Conservation (phyloP, 2,888 invertebrate genomes). For the Choreutis nemorana region DNA sequence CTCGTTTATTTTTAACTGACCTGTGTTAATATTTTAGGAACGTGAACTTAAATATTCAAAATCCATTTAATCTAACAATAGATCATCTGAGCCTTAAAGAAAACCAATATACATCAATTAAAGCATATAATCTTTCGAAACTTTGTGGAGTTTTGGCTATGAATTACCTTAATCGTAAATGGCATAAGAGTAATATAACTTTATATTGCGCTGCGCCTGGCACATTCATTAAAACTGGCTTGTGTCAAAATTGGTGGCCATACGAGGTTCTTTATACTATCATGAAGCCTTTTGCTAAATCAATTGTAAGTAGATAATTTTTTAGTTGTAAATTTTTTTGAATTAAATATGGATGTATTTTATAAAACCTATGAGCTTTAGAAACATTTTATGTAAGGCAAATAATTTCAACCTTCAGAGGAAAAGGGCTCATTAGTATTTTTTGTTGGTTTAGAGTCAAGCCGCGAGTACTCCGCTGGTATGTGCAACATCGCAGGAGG, state of each 20-base stretch:
- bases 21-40: slow-evolving; percentile 23
- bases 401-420: not conserved
- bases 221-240: slow-evolving; percentile 82
- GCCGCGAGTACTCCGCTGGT: slow-evolving; percentile 89
- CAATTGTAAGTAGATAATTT: slow-evolving; percentile 69
- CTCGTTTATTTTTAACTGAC: too few relatives aligned
- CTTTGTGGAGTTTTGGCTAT: slow-evolving; percentile 79
- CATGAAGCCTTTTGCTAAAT: slow-evolving; percentile 91
- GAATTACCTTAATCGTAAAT: slow-evolving; percentile 70
- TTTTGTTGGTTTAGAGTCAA: slow-evolving; percentile 74
- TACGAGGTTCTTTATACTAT: slow-evolving; percentile 78
- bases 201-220: slow-evolving; percentile 90
- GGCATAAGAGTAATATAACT: slow-evolving; percentile 72
- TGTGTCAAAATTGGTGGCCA: slow-evolving; percentile 86
- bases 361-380: too few relatives aligned
- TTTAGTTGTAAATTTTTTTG: too few relatives aligned
- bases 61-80: slow-evolving; percentile 45
- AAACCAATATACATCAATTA: slow-evolving; percentile 79
- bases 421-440: not conserved
- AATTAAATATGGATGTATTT: too few relatives aligned
- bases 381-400: too few relatives aligned
- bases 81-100: slow-evolving; percentile 74
- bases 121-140: slow-evolving; percentile 89
- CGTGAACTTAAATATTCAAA: slow-evolving; percentile 29
- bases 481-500: slow-evolving; percentile 84